These are phyloP conservation scores for Sebastes iracundus DNA, from an alignment of 2,797 vertebrate species.

Conservation along the genomic window DNA sequence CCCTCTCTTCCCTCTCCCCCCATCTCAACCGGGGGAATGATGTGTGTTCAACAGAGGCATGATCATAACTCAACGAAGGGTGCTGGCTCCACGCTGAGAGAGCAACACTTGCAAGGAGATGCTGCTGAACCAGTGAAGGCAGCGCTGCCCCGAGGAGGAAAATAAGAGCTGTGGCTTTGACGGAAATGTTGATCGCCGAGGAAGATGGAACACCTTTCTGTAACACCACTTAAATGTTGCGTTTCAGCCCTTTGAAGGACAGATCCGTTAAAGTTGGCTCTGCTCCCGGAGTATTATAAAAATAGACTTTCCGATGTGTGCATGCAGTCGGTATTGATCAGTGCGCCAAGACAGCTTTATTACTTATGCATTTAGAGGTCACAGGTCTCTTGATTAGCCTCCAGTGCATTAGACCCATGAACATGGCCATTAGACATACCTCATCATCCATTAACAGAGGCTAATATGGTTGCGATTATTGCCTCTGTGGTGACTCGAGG, in stretches of 20 bases:
- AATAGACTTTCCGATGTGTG: not conserved
- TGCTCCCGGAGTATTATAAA: not conserved
- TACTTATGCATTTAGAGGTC: conserved; percentile 48
- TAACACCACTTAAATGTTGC: not conserved
- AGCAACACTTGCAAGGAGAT: conserved; percentile 26
- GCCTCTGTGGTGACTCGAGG: conserved; percentile 10
- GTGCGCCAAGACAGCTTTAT: conserved; percentile 28
- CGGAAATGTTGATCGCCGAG: conserved; percentile 18
- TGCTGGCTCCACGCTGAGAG: conserved; percentile 31
- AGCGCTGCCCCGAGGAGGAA: conserved; percentile 12
- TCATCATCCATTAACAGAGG: conserved; percentile 44
- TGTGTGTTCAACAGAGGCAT: conserved; percentile 40
- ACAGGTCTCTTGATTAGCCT: conserved; percentile 52
- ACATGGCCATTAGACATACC: conserved; percentile 48
- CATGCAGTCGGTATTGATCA: conserved; percentile 54
- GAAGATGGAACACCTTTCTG: conserved; percentile 20
- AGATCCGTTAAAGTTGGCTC: not conserved
- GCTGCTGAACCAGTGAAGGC: conserved; percentile 36
- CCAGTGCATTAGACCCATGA: conserved; percentile 46
- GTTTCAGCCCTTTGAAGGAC: conserved; percentile 2
- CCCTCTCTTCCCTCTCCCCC: not conserved
- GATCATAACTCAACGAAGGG: conserved; percentile 56
- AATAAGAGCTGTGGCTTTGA: conserved; percentile 24
- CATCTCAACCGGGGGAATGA: conserved; percentile 5
- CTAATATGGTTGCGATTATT: conserved; percentile 30